Conservation (phyloP, 2,113 vertebrate genomes). For the Podilymbus podiceps region DNA sequence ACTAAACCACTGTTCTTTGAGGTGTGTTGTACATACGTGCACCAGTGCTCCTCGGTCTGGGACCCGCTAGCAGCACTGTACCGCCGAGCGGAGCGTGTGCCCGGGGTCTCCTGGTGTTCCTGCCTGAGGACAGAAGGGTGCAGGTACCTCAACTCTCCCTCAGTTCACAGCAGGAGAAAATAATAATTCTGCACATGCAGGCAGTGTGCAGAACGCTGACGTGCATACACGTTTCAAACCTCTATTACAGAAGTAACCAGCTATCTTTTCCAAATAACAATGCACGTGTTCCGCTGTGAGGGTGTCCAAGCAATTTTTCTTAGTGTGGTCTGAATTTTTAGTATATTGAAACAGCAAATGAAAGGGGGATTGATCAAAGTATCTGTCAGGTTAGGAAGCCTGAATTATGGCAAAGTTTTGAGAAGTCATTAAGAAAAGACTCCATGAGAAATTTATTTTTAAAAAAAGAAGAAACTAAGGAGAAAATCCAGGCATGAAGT, state of each 20-base stretch:
- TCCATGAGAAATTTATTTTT: background rate
- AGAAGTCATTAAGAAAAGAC: background rate
- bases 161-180: background rate
- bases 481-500: background rate
- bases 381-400: background rate
- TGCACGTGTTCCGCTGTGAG: background rate
- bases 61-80: background rate
- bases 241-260: background rate
- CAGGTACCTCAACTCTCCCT: background rate
- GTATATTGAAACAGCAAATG: background rate
- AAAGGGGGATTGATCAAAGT: background rate
- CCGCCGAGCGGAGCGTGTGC: rapidly evolving
- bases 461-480: background rate
- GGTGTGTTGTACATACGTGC: background rate
- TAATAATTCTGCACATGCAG: background rate
- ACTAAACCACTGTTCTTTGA: background rate
- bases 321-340: background rate
- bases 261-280: background rate
- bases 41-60: background rate
- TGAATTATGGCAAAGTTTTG: background rate
- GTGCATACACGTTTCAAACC: background rate
- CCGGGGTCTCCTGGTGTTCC: background rate
- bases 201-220: background rate
- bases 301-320: background rate
- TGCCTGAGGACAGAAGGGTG: rapidly evolving